These are phyloP conservation scores for Cerceris ruficornis DNA, from an alignment of 2,888 invertebrate species.

Conservation along the genomic window DNA sequence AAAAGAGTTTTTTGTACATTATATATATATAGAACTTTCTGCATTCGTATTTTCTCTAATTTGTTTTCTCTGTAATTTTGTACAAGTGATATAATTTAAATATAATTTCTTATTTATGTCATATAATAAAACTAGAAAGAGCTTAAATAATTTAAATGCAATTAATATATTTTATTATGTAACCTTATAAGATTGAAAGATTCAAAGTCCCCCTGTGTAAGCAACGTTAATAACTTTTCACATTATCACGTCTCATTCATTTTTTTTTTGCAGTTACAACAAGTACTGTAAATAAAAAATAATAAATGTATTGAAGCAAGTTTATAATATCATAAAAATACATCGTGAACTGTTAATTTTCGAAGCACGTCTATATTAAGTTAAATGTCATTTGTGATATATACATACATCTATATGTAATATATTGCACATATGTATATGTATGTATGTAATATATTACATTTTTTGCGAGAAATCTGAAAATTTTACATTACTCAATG, in stretches of 20 bases:
- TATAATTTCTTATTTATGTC: too few species aligned
- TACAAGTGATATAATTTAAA: too few species aligned
- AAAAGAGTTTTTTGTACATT: neutral
- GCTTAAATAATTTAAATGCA: neutral
- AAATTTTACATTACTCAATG: slow-evolving; percentile 30
- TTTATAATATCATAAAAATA: slow-evolving; percentile 48
- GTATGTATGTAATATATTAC: slow-evolving; percentile 30
- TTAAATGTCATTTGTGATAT: slow-evolving; percentile 25
- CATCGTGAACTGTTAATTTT: slow-evolving; percentile 34
- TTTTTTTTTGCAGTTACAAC: slow-evolving; percentile 47
- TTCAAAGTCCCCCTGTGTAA: slow-evolving; percentile 39
- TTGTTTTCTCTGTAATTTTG: too few species aligned
- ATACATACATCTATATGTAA: slow-evolving; percentile 40
- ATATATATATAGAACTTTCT: neutral
- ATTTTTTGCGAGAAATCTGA: slow-evolving; percentile 28
- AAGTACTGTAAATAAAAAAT: slow-evolving; percentile 52
- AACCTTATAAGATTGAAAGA: neutral
- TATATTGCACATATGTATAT: slow-evolving; percentile 31
- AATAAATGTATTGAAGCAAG: slow-evolving; percentile 47
- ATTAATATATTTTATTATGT: slow-evolving; percentile 9
- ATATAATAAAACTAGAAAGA: too few species aligned
- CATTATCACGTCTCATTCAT: slow-evolving; percentile 28
- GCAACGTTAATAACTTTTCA: slow-evolving; percentile 33
- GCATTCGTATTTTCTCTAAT: neutral
- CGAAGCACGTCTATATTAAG: slow-evolving; percentile 23